Base-by-base conservation (phyloP, 2,888 invertebrate genomes). In the Acanthopleura granulata region DNA sequence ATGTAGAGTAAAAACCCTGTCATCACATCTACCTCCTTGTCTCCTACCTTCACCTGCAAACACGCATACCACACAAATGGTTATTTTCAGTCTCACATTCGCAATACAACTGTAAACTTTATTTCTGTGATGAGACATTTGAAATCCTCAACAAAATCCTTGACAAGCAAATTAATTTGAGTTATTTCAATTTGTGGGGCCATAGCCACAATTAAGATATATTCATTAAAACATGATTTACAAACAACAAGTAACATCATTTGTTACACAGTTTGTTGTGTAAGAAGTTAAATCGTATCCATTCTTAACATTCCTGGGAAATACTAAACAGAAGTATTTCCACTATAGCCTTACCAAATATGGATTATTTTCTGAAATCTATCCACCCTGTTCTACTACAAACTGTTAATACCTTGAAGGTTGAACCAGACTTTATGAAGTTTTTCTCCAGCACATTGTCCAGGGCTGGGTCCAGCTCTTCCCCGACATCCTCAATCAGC, bases 361-460 rank as follows among this genome's bases (percentile, higher is more conserved):
- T 15, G 18, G 27, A 9, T 49, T 27, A 74, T 22, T 18, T 69
- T 15, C 27, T 29, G 18, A 57, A 40, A 74, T 3, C 18, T 15
- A 49, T n/a, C 11, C 40, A 40, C 40, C 4, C 9, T 9, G 9
- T 40, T 40, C 40, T 40, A 40, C 40, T 40, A 40, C 3, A n/a
- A 40, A 9, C 40, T 9, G 3, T 40, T 40, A 3, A 40, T 77
- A 91, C 92, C 91, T 98, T 98, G 88, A 97, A 96, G 80, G 97
- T 97, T 15, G 96, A 95, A 72, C 98, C 98, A 12, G 97, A 97
- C 91, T 98, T 98, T 74, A 98, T 97, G 88, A 98, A 98, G 91
- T 98, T 98, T 90, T 97, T 98, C 89, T 98, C 98, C 29, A 98
- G 92, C 0, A 98, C 96, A 90, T 98, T 98, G 88, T 98, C 98